phyloP scores from a whole-genome alignment of 2,888 invertebrate species.

The Rhodophaea formosa region DNA sequence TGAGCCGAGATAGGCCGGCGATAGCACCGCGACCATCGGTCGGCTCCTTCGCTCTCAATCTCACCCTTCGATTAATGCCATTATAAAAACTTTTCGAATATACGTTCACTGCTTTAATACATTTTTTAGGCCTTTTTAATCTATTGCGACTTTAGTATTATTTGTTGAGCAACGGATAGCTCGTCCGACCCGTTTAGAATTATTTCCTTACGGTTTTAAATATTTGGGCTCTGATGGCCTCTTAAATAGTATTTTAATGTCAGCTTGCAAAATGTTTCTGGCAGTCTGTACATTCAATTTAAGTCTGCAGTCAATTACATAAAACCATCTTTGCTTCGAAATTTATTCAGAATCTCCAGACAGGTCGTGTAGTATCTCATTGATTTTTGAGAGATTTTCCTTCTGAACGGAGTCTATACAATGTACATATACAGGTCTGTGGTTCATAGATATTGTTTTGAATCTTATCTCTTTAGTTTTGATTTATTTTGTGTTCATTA shows the following conservation, averaged over 20 bases:
- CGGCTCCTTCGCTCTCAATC: constrained; percentile 14
- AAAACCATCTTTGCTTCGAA: too few relatives aligned
- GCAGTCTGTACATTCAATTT: too few relatives aligned
- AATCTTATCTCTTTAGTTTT: too few relatives aligned
- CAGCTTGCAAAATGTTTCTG: too few relatives aligned
- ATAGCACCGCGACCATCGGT: constrained; percentile 32
- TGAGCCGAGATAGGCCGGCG: constrained; percentile 51
- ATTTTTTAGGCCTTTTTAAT: constrained; percentile 15
- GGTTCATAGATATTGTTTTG: too few relatives aligned
- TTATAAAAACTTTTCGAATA: constrained; percentile 9
- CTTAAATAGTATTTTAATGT: too few relatives aligned
- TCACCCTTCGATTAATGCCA: constrained; percentile 6
- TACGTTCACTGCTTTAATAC: not conserved
- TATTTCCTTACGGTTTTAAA: not conserved
- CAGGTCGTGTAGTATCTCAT: too few relatives aligned
- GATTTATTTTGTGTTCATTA: not conserved
- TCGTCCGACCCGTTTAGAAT: not conserved
- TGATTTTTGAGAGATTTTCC: too few relatives aligned
- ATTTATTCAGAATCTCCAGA: too few relatives aligned
- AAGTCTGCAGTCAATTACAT: too few relatives aligned
- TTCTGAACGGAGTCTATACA: too few relatives aligned
- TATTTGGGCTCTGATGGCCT: not conserved
- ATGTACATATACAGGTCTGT: too few relatives aligned
- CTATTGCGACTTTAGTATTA: constrained; percentile 4
- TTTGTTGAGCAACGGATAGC: not conserved